Base-by-base conservation (phyloP, 1,140 invertebrate species). In the Drosophila gunungcola region DNA sequence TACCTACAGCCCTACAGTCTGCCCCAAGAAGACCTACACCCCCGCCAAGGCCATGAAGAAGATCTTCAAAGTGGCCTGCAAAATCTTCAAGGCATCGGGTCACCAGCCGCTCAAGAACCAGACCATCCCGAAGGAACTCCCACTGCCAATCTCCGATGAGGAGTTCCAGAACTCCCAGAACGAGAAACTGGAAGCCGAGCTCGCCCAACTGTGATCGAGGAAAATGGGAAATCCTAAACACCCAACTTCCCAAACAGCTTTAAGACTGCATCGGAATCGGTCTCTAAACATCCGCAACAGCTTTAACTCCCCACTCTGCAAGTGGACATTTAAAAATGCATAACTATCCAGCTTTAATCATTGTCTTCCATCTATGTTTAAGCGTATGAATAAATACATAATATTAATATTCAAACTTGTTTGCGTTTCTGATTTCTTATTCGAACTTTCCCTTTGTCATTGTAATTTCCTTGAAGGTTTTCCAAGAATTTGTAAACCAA, bases 301-400 rank as follows among this genome's bases (percentile, higher is more conserved):
- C 72, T 80, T 80, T 75, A 77, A 76, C 34, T 43, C 34, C 56
- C 32, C 49, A 32, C 39, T 25, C 4, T 42, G 38, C 68, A 48
- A 73, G 57, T 55, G 51, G 45, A 73, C 41, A 51, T 29, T 41
- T 43, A 9, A n/a, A 39, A 77, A 49, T 49, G 54, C 70, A 73
- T 46, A 72, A 72, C 41, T 45, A 56, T 9, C 13, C 64, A 70
- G 29, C 43, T 70, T 64, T 64, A 77, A 81, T 58, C 57, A 69
- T 39, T 69, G 77, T 80, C 77, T 80, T 81, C 73, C 58, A 60
- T 70, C 55, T 76, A 76, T 57, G 16, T 43, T 64, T 77, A 80
- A 61, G 54, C 36, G 42, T 27, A 48, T 48, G 68, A 65, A 65
- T 74, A 75, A 65, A 64, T 56, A 32, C 39, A 65, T 55, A 57